A percentile compares a stretch with the other conserved stretches of the same genome.
phyloP scores from a whole-genome alignment of 2,888 invertebrate species.

The Machimus atricapillus region DNA sequence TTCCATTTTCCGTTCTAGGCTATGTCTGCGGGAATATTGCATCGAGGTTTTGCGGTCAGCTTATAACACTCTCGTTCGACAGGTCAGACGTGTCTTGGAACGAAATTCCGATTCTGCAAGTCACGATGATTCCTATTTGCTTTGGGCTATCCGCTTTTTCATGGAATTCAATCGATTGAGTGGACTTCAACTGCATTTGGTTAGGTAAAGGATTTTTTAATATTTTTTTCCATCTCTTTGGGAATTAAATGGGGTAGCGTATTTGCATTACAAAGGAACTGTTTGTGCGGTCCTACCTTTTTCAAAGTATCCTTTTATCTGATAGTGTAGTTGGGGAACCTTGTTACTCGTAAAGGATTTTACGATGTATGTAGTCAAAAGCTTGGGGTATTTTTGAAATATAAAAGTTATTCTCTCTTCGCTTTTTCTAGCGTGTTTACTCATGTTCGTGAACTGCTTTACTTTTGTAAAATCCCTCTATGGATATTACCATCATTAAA shows the following conservation, averaged over 20 bases:
- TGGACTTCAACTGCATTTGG: conserved; percentile 84
- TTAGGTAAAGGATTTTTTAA: conserved; percentile 70
- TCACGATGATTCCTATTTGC: conserved; percentile 91
- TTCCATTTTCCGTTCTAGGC: conserved; percentile 68
- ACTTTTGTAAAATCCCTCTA: background rate
- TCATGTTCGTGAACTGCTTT: background rate
- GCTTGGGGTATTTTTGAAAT: background rate
- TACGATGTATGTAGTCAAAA: background rate
- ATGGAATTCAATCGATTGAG: conserved; percentile 95
- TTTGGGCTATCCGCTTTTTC: conserved; percentile 94
- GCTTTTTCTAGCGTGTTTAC: background rate
- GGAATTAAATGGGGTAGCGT: background rate
- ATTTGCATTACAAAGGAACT: conserved; percentile 45
- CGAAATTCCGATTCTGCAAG: conserved; percentile 73
- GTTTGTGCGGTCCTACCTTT: conserved; percentile 24
- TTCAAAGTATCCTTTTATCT: background rate
- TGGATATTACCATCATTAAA: background rate
- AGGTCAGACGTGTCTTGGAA: conserved; percentile 79
- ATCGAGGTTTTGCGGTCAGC: conserved; percentile 89
- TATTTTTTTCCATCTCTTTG: background rate
- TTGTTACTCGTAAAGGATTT: background rate
- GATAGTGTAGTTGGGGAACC: background rate
- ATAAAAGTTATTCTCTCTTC: background rate
- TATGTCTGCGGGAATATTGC: conserved; percentile 94
- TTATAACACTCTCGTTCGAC: conserved; percentile 91